These are phyloP conservation scores for Oscarella lobularis DNA, from an alignment of 37 sponge, comb jelly and placozoan species.

Conservation along the genomic window DNA sequence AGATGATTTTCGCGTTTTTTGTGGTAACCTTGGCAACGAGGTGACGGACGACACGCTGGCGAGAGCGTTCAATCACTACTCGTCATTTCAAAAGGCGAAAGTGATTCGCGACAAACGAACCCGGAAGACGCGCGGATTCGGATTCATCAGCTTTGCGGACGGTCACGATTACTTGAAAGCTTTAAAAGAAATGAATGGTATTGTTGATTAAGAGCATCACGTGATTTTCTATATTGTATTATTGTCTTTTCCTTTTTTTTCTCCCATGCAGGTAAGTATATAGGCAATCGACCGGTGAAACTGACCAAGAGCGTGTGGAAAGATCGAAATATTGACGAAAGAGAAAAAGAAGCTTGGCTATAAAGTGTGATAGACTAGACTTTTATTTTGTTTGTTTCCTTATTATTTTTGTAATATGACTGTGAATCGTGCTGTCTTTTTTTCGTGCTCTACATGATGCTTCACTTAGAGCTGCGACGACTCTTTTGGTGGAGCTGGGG, in stretches of 20 bases:
- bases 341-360: slow-evolving; percentile 83
- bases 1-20: slow-evolving; percentile 86
- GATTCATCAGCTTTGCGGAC: slow-evolving; percentile 93
- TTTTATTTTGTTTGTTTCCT: too few relatives aligned
- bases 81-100: slow-evolving; percentile 73
- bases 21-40: slow-evolving; percentile 94
- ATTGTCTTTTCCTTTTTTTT: too few relatives aligned
- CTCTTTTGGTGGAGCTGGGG: too few relatives aligned
- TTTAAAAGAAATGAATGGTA: slow-evolving; percentile 94
- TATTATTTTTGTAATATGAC: too few relatives aligned
- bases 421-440: too few relatives aligned
- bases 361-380: too few relatives aligned
- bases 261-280: too few relatives aligned
- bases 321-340: slow-evolving; percentile 47
- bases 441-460: too few relatives aligned
- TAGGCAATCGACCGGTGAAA: slow-evolving; percentile 88
- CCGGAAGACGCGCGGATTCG: slow-evolving; percentile 92
- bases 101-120: slow-evolving; percentile 85
- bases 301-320: slow-evolving; percentile 92
- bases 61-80: slow-evolving; percentile 72
- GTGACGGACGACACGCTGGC: slow-evolving; percentile 82
- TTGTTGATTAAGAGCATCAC: too few relatives aligned
- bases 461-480: too few relatives aligned
- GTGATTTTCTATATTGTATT: too few relatives aligned
- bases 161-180: slow-evolving; percentile 88